phyloP scores from a whole-genome alignment of 1,140 invertebrate genomes.

The Papilio xuthus region DNA sequence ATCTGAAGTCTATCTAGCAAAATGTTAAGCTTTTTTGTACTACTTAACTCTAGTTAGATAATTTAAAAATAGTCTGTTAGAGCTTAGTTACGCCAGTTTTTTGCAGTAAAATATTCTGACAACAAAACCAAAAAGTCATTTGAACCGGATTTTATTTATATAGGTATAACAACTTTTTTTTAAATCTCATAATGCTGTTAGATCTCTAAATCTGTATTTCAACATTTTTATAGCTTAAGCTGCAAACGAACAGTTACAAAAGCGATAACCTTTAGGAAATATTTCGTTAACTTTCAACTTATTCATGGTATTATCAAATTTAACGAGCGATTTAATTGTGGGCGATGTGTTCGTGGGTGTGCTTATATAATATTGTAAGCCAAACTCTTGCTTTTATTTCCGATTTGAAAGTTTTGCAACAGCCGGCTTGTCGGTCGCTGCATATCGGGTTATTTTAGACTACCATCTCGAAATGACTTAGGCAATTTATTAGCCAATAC shows the following conservation, averaged over 20 bases:
- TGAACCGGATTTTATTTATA: neutral
- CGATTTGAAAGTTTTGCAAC: constrained; percentile 10
- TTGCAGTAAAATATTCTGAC: neutral
- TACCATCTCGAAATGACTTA: neutral
- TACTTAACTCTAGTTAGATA: neutral
- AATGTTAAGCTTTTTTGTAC: neutral
- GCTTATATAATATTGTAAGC: neutral
- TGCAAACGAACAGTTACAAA: neutral
- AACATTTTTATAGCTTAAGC: neutral
- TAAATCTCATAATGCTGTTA: neutral
- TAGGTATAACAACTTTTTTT: neutral
- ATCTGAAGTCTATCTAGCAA: neutral
- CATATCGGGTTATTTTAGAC: neutral
- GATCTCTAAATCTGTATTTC: neutral
- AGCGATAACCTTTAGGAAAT: neutral
- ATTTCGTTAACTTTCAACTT: neutral
- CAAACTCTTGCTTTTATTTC: neutral
- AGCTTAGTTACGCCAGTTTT: neutral
- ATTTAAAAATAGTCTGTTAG: neutral
- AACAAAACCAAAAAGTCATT: neutral
- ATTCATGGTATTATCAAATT: neutral
- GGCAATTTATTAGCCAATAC: neutral
- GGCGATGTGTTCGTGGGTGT: too few species aligned
- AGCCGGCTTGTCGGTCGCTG: neutral
- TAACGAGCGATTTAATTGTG: neutral